Percentiles rank a stretch among this genome's conserved stretches.
Conservation (phyloP, 1,140 invertebrate species). For the Caenorhabditis inopinata region DNA sequence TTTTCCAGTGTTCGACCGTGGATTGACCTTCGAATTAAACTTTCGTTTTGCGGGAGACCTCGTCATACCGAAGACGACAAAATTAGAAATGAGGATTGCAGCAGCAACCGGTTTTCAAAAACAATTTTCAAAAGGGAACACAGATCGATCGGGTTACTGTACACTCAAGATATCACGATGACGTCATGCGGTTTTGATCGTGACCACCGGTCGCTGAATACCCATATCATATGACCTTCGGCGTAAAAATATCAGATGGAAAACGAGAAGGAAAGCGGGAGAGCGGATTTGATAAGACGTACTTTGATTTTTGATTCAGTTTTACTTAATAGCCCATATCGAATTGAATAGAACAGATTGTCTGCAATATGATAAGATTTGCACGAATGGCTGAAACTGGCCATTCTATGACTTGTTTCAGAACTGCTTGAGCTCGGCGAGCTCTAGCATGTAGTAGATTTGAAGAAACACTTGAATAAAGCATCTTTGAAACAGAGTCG, state of each 20-base stretch:
- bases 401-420: too few species aligned
- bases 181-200: not conserved
- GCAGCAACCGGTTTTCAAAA: constrained; percentile 18
- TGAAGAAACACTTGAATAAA: too few species aligned
- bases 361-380: too few species aligned
- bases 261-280: too few species aligned
- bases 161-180: not conserved
- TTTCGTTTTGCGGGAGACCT: not conserved
- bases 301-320: constrained; percentile 23
- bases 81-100: not conserved
- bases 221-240: not conserved
- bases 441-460: too few species aligned
- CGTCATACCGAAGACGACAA: not conserved
- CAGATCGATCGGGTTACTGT: not conserved
- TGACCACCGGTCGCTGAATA: not conserved
- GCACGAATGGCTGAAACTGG: too few species aligned
- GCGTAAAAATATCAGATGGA: not conserved
- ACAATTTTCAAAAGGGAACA: not conserved
- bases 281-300: too few species aligned
- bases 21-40: too few species aligned
- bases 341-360: too few species aligned
- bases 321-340: too few species aligned
- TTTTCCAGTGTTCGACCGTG: not conserved
- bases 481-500: too few species aligned
- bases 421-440: too few species aligned